Evolutionary conservation across 1,140 invertebrate species (phyloP), one percentile per base, ranked within the genome.

Genomic region (Penaeus indicus): DNA sequence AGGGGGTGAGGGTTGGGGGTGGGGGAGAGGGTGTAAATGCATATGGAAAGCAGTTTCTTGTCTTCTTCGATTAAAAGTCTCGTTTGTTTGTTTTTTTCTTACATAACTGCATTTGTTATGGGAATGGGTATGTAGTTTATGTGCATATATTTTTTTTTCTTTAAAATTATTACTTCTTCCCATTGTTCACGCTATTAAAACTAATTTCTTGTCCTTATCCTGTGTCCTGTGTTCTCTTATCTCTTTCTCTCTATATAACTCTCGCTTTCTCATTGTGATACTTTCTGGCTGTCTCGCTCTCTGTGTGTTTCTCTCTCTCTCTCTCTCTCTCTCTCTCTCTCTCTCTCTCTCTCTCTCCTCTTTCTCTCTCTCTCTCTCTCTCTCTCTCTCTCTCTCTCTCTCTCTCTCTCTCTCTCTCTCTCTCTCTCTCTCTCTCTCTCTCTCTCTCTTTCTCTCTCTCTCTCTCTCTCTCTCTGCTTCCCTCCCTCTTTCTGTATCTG

Each of bases 371-470:
- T 78, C 75, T 78, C 47, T 78, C 32, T 78, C 75, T 22, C 42
- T 42, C 21, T 42, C 10, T 78, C 42, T 47, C 27, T 42, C 42
- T 42, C 10, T 42, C 75, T 32, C 16, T 42, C 75, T 38, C 42
- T 18, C 75, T 32, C 42, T 10, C 42, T 22, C 42, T 22, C 18
- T 47, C 42, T 38, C 38, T 38, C 18, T 25, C 22, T 83, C 61
- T 27, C 42, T 83, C 81, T 10, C 8, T 62, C 81, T 42, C 62
- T 32, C 42, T 64, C 62, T 63, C 8, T 63, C 60, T 83, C 42
- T 83, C 81, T 63, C 62, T 42, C 81, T 62, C 61, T 83, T 61
- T 63, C 61, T 83, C 61, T 63, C 81, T 63, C 81, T 63, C 81
- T 62, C 32, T 63, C 62, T 60, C 22, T 54, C 79, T 21, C 22